Evolutionary conservation across 2,888 invertebrate genomes (phyloP).

Genomic region (Eupelmus urozonus): DNA sequence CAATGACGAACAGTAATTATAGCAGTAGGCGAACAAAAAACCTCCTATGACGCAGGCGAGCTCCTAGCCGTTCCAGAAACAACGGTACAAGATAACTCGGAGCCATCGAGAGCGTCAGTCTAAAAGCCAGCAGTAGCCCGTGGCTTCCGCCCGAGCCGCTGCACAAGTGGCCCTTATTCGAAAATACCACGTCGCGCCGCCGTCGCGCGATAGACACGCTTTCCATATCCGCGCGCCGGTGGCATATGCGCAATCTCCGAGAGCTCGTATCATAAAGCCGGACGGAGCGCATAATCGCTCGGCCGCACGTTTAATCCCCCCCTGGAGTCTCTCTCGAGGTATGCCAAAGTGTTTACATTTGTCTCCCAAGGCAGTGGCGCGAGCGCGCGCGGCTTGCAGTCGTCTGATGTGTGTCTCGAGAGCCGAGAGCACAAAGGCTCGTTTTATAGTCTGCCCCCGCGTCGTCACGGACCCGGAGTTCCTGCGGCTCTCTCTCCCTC

Average conservation of each 20-base stretch:
- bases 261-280: slow-evolving; percentile 16
- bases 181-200: slow-evolving; percentile 37
- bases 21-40: no score
- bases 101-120: slow-evolving; percentile 18
- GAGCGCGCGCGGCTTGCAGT: slow-evolving; percentile 63
- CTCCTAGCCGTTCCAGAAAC: slow-evolving; percentile 36
- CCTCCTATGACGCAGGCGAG: not conserved
- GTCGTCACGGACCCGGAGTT: slow-evolving; percentile 68
- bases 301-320: slow-evolving; percentile 46
- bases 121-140: not conserved
- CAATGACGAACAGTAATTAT: no score
- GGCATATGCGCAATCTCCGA: not conserved
- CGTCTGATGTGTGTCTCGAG: not conserved
- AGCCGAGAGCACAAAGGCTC: slow-evolving; percentile 69
- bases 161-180: slow-evolving; percentile 52
- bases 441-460: slow-evolving; percentile 74
- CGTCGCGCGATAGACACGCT: slow-evolving; percentile 16
- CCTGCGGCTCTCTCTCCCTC: slow-evolving; percentile 39
- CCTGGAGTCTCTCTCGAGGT: slow-evolving; percentile 49
- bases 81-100: slow-evolving; percentile 38
- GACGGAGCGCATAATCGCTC: slow-evolving; percentile 13
- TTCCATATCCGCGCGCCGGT: no score
- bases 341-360: slow-evolving; percentile 74
- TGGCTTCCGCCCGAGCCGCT: not conserved
- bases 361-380: slow-evolving; percentile 67